Conservation (phyloP, 2,888 invertebrate species). For the Macaria liturata region DNA sequence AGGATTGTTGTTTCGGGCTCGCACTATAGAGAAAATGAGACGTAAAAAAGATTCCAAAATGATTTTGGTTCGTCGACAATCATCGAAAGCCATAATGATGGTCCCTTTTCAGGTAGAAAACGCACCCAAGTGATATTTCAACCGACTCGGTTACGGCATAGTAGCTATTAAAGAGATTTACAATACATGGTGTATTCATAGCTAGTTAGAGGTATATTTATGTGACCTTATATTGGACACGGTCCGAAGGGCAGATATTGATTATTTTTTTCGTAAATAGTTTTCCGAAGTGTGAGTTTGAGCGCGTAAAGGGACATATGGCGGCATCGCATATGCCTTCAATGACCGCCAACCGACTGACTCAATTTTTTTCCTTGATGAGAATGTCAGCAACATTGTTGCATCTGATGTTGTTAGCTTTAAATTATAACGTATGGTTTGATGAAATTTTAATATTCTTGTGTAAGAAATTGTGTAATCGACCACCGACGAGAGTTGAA, state of each 20-base stretch:
- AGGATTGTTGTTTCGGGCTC: slow-evolving; percentile 62
- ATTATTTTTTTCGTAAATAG: slow-evolving; percentile 59
- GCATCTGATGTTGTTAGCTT: slow-evolving; percentile 57
- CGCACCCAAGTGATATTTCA: slow-evolving; percentile 79
- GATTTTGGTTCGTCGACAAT: slow-evolving; percentile 77
- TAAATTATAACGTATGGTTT: slow-evolving; percentile 5
- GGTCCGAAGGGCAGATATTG: slow-evolving; percentile 66
- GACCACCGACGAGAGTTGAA: slow-evolving; percentile 24
- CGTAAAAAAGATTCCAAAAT: slow-evolving; percentile 63
- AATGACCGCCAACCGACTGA: slow-evolving; percentile 61
- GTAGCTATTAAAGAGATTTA: slow-evolving; percentile 80
- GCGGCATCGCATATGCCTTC: slow-evolving; percentile 69
- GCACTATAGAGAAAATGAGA: slow-evolving; percentile 58
- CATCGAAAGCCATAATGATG: slow-evolving; percentile 73
- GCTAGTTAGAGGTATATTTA: slow-evolving; percentile 70
- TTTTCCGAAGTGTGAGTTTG: slow-evolving; percentile 57
- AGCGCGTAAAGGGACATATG: slow-evolving; percentile 61
- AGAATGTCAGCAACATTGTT: slow-evolving; percentile 40
- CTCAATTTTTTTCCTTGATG: slow-evolving; percentile 52
- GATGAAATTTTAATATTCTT: slow-evolving; percentile 17
- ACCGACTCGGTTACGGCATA: slow-evolving; percentile 71
- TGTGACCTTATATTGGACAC: slow-evolving; percentile 72
- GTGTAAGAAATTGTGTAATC: slow-evolving; percentile 22
- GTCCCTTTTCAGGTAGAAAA: slow-evolving; percentile 80
- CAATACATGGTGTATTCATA: slow-evolving; percentile 74